Conservation (phyloP, 1,140 invertebrate genomes). For the Teleopsis dalmanni region DNA sequence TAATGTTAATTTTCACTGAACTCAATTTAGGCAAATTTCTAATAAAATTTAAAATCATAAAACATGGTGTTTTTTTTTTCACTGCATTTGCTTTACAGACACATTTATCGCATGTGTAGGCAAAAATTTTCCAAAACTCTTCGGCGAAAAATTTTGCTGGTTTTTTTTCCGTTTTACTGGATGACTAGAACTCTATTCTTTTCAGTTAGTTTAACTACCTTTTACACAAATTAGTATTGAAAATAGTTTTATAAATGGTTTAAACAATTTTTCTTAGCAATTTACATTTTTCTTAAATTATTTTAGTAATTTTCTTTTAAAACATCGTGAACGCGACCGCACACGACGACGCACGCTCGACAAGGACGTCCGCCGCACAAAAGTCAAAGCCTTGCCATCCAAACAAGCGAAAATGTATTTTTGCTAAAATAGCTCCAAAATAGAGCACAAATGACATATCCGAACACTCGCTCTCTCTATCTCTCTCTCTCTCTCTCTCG, state of each 20-base stretch:
- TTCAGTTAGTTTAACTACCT: no score
- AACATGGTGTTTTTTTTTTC: no score
- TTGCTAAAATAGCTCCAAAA: constrained; percentile 4
- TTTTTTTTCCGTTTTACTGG: no score
- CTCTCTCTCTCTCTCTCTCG: background rate
- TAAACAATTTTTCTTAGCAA: background rate
- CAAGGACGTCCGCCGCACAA: constrained; percentile 32
- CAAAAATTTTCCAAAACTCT: no score
- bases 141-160: no score
- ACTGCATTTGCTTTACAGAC: no score
- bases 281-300: background rate
- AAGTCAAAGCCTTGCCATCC: constrained; percentile 28
- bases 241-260: background rate
- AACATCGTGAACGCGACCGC: constrained; percentile 3
- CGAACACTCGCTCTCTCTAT: background rate
- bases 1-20: no score
- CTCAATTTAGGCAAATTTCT: no score
- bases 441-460: background rate
- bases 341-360: constrained; percentile 20
- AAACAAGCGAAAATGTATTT: constrained; percentile 29
- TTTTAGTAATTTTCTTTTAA: background rate
- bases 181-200: no score
- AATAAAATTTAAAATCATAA: no score
- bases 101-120: no score
- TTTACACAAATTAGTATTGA: no score